Base-by-base conservation (phyloP, 2,888 invertebrate species). In the Ophion obscuratus region DNA sequence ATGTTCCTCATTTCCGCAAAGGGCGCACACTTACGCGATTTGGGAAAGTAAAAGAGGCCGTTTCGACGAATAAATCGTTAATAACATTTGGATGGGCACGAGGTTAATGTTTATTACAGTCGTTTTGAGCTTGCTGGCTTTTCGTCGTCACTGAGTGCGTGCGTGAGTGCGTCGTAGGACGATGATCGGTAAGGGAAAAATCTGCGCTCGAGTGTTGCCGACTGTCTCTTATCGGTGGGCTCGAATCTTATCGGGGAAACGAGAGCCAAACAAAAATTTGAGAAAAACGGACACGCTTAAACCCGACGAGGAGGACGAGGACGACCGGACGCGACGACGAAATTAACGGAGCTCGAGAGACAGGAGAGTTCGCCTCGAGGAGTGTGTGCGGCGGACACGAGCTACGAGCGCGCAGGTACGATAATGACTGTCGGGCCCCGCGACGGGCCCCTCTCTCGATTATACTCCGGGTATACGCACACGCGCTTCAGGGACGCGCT, bases 1-100 rank as follows among this genome's bases (percentile, higher is more conserved):
- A 87, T 81, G 67, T 85, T 87, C 88, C 85, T 85, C 86, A 88
- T 88, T 82, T 85, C 87, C 86, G 85, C 67, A 64, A 77, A 53
- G 77, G 47, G 74, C 40, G 71, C 77, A 74, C 71, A 80, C 24
- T 61, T 2, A 20, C 70, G 66, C 53, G 59, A 6, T 47, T 31
- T 44, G 74, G n/a, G 24, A 20, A n/a, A 64, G 20, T 10, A 14
- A 68, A 44, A 68, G 31, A 20, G 20, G 4, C 3, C 24, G 2
- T 31, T 14, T 36, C 20, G 2, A 68, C 10, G 24, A 11, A 27
- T 11, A 57, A 74, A 20, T 53, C 53, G 14, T 53, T 5, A 53
- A 17, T 53, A 53, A 14, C 14, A 53, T 53, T 53, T 53, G 14
- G 17, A 53, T 53, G 17, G 53, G 14, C 17, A 53, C 17, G 53